These are phyloP conservation scores for Amblyornis subalaris DNA, from an alignment of 2,113 vertebrate genomes.

Conservation along the genomic window DNA sequence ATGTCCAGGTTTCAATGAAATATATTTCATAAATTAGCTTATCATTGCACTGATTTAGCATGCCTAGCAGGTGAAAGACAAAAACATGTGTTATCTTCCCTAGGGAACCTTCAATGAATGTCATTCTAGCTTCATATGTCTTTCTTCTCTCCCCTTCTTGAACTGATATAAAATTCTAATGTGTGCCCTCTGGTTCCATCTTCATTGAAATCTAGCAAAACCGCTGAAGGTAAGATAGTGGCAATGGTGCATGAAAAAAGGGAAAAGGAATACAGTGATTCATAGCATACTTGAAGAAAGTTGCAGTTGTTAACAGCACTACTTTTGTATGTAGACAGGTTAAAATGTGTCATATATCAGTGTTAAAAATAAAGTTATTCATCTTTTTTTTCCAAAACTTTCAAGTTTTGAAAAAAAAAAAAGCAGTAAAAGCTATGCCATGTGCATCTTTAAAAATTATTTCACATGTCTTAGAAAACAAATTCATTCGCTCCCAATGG, in stretches of 20 bases:
- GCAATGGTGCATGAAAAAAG: conserved; percentile 85
- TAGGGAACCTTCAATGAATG: conserved; percentile 84
- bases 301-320: conserved; percentile 76
- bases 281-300: conserved; percentile 77
- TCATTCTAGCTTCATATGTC: conserved; percentile 86
- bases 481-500: background rate
- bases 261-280: conserved; percentile 73
- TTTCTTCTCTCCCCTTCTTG: conserved; percentile 80
- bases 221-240: conserved; percentile 83
- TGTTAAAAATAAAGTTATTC: conserved; percentile 74
- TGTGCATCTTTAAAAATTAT: conserved; percentile 46
- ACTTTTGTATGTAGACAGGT: conserved; percentile 74
- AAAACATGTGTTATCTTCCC: conserved; percentile 88
- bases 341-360: conserved; percentile 74
- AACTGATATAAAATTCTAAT: conserved; percentile 87
- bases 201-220: conserved; percentile 82
- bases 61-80: conserved; percentile 88
- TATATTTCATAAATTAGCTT: conserved; percentile 86
- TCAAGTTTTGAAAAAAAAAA: conserved; percentile 49
- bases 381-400: background rate
- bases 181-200: conserved; percentile 81
- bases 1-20: conserved; percentile 83
- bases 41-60: conserved; percentile 87
- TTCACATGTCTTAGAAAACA: conserved; percentile 14
- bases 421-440: conserved; percentile 35